phyloP scores from a whole-genome alignment of 2,113 vertebrate genomes.

The Agapornis roseicollis region DNA sequence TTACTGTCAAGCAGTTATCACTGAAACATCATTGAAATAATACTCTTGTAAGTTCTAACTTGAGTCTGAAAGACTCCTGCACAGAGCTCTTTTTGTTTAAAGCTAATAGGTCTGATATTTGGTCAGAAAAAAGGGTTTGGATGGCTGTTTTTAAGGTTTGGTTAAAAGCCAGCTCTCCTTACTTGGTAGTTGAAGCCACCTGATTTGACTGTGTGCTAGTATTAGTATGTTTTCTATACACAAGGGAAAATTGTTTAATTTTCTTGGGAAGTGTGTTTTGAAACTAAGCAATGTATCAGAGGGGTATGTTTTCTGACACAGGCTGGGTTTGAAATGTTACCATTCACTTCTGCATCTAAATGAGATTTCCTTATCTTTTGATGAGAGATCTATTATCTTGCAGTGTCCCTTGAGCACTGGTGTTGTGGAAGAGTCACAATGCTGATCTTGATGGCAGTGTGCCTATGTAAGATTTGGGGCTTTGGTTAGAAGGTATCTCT shows the following conservation, averaged over 20 bases:
- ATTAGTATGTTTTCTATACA: not conserved
- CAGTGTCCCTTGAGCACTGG: not conserved
- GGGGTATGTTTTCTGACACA: not conserved
- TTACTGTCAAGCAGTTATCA: not conserved
- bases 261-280: not conserved
- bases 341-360: slow-evolving; percentile 58
- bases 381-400: slow-evolving; percentile 47
- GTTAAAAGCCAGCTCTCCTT: not conserved
- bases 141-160: not conserved
- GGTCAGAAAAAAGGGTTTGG: not conserved
- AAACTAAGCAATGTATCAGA: not conserved
- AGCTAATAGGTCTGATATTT: not conserved
- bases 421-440: not conserved
- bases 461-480: not conserved
- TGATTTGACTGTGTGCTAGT: not conserved
- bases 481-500: not conserved
- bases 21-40: not conserved
- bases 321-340: not conserved
- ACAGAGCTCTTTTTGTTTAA: not conserved
- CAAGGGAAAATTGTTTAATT: not conserved
- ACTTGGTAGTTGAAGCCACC: not conserved
- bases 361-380: slow-evolving; percentile 62
- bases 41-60: not conserved
- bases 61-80: not conserved
- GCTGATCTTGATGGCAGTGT: not conserved